phyloP scores from a whole-genome alignment of 2,797 vertebrate genomes.

The Schizopygopsis pylzovi region DNA sequence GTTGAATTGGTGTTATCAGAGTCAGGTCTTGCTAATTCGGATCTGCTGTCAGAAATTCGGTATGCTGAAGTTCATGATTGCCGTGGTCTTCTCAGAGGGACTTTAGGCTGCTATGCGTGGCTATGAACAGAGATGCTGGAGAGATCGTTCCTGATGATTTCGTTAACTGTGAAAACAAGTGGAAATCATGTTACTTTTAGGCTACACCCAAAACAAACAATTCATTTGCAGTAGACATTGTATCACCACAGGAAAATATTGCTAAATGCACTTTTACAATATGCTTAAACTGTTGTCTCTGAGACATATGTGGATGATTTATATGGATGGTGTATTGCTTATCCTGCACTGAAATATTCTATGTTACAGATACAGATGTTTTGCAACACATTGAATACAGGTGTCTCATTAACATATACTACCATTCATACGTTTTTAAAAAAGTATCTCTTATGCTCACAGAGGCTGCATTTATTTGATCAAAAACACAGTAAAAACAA shows the following conservation, averaged over 20 bases:
- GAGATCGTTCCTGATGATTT: constrained; percentile 97
- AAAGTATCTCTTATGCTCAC: neutral
- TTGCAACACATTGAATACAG: neutral
- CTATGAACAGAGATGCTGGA: constrained; percentile 87
- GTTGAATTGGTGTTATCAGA: constrained; percentile 27
- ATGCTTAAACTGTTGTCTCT: neutral
- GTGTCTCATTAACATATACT: neutral
- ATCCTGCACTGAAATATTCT: neutral
- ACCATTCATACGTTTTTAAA: neutral
- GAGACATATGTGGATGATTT: neutral
- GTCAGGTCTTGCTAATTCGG: constrained; percentile 37
- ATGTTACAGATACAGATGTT: neutral
- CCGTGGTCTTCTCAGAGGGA: constrained; percentile 9
- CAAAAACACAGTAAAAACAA: neutral
- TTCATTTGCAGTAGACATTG: neutral
- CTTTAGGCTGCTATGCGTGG: constrained; percentile 78
- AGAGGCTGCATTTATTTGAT: neutral
- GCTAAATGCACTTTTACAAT: neutral
- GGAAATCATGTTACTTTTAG: constrained; percentile 5
- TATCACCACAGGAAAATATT: neutral
- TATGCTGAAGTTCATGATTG: constrained; percentile 21
- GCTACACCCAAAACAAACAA: constrained; percentile 13
- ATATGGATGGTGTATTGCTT: neutral
- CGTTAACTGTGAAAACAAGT: constrained; percentile 87
- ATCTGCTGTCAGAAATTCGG: constrained; percentile 34